Evolutionary conservation across 2,113 vertebrate genomes (phyloP).

Genomic region (Charadrius vociferus): DNA sequence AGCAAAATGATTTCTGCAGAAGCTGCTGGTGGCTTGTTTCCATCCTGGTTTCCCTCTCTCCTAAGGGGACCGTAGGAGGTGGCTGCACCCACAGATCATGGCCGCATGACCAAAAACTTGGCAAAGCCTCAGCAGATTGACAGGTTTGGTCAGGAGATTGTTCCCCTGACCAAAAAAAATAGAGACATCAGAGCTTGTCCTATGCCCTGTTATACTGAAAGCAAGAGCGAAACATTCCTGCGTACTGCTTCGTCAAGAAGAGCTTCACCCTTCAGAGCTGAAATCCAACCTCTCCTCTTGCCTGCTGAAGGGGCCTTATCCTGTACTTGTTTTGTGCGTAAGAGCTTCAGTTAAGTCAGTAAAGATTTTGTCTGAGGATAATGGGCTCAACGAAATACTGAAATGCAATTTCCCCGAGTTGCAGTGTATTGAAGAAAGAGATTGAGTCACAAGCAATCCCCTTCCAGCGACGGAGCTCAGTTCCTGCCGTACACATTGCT

Average conservation of each 20-base stretch:
- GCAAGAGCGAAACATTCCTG: neutral
- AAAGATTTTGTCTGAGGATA: neutral
- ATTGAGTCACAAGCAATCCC: neutral
- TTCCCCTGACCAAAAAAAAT: neutral
- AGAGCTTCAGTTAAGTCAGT: neutral
- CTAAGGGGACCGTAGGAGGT: neutral
- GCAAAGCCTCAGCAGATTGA: neutral
- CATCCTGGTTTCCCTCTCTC: neutral
- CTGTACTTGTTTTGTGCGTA: neutral
- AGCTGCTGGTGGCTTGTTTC: neutral
- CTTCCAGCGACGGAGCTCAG: neutral
- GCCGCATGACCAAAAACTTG: neutral
- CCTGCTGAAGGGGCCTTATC: neutral
- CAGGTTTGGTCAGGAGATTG: neutral
- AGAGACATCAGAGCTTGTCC: neutral
- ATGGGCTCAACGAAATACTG: neutral
- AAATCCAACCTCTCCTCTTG: neutral
- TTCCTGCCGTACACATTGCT: neutral
- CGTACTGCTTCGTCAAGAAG: fast-evolving
- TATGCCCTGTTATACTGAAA: neutral
- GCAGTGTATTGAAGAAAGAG: neutral
- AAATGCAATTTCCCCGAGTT: neutral
- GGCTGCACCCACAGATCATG: neutral
- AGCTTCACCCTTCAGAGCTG: neutral
- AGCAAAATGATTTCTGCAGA: neutral